Conservation (phyloP, 2,113 vertebrate genomes). For the Mellivora capensis region DNA sequence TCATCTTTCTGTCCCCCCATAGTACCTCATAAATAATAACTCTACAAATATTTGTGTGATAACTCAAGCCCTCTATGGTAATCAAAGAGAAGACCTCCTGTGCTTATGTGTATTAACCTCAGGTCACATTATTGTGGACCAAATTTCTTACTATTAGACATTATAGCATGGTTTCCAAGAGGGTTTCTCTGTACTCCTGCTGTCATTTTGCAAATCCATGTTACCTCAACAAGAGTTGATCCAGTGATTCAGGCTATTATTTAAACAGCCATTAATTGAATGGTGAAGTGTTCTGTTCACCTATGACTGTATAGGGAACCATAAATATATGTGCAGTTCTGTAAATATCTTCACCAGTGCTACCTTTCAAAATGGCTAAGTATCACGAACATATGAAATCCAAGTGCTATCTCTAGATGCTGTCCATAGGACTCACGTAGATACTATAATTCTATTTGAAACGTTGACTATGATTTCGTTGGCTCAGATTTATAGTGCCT, state of each 20-base stretch:
- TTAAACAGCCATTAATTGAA: conserved; percentile 73
- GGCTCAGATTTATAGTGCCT: neutral
- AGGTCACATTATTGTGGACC: neutral
- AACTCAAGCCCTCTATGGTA: neutral
- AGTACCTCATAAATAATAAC: neutral
- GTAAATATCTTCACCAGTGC: conserved; percentile 69
- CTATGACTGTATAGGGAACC: conserved; percentile 67
- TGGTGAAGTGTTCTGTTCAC: conserved; percentile 63
- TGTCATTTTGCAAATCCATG: conserved; percentile 59
- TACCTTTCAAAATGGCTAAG: conserved; percentile 71
- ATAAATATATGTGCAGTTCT: conserved; percentile 68
- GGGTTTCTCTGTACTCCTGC: conserved; percentile 20
- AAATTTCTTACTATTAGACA: neutral
- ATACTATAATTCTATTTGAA: conserved; percentile 61
- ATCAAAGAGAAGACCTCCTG: neutral
- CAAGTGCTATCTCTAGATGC: conserved; percentile 59
- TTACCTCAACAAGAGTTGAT: conserved; percentile 62
- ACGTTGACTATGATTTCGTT: conserved; percentile 46
- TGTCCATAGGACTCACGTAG: conserved; percentile 50
- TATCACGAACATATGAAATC: conserved; percentile 68
- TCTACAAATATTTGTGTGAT: neutral
- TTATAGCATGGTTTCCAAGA: conserved; percentile 23
- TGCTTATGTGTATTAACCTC: neutral
- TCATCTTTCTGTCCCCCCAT: neutral
- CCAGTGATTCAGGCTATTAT: conserved; percentile 57